Evolutionary conservation across 2,797 vertebrate genomes (phyloP).

Genomic region (Tapera naevia): DNA sequence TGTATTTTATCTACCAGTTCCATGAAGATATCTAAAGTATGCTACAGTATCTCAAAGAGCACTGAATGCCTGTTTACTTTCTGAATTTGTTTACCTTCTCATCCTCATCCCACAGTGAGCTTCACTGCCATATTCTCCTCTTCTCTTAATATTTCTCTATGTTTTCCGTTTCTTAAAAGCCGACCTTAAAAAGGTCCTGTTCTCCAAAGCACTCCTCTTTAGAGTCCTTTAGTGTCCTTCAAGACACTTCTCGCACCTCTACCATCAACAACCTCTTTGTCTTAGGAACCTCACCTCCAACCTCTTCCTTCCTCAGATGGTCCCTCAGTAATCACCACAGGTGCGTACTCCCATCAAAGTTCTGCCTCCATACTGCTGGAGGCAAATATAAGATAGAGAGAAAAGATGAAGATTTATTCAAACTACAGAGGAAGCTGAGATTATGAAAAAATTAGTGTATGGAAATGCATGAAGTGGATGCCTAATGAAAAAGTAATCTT

Average conservation of each 20-base stretch:
- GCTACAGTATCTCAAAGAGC: neutral
- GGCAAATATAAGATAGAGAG: neutral
- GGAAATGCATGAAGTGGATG: neutral
- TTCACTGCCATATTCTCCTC: neutral
- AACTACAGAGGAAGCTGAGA: neutral
- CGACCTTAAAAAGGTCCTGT: neutral
- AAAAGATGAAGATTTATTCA: neutral
- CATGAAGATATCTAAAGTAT: neutral
- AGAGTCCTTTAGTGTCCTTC: neutral
- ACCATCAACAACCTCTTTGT: neutral
- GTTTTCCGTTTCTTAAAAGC: neutral
- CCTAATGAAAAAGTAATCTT: neutral
- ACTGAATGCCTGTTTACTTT: neutral
- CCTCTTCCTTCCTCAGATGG: neutral
- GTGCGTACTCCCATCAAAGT: neutral
- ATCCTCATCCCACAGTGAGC: neutral
- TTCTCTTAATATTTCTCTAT: neutral
- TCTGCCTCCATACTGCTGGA: neutral
- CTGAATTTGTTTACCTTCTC: neutral
- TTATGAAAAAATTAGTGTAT: neutral
- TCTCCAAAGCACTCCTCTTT: neutral
- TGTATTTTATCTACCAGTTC: neutral
- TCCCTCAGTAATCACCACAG: neutral
- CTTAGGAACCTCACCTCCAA: neutral
- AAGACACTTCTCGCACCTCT: neutral